Conservation (phyloP, 2,113 vertebrate species). For the Grantiella picta region DNA sequence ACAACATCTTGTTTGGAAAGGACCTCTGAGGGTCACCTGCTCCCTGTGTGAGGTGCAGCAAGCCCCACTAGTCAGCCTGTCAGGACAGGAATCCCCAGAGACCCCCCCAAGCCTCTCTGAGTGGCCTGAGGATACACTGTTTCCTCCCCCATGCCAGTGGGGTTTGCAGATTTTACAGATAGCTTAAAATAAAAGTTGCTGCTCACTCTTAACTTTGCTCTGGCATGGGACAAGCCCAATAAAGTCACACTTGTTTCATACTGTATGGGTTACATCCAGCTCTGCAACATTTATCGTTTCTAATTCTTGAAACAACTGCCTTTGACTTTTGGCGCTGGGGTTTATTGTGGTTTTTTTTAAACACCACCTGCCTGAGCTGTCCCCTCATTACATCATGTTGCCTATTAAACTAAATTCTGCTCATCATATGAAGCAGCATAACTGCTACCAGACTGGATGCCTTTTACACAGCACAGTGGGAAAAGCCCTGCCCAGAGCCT, state of each 20-base stretch:
- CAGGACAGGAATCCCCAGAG: neutral
- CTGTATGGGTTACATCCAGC: neutral
- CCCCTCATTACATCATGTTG: neutral
- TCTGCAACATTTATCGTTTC: neutral
- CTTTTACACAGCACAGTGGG: neutral
- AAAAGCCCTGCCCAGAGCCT: neutral
- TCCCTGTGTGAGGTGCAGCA: too few species aligned
- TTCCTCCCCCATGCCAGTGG: neutral
- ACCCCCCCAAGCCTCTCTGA: neutral
- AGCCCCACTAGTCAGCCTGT: accelerated
- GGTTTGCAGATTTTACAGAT: neutral
- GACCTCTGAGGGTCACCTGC: neutral
- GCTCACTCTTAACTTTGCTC: neutral
- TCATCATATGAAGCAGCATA: neutral
- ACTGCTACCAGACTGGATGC: neutral
- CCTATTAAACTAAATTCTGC: neutral
- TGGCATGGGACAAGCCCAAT: neutral
- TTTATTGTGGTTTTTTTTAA: neutral
- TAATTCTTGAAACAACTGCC: neutral
- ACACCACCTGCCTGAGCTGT: neutral
- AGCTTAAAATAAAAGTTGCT: neutral
- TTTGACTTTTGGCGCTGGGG: neutral
- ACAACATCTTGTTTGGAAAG: neutral
- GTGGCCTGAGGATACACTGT: too few species aligned
- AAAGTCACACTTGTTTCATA: neutral